Percentiles rank a stretch among this genome's conserved stretches.
Conservation (phyloP, 2,888 invertebrate species). For the Prosapia bicincta region DNA sequence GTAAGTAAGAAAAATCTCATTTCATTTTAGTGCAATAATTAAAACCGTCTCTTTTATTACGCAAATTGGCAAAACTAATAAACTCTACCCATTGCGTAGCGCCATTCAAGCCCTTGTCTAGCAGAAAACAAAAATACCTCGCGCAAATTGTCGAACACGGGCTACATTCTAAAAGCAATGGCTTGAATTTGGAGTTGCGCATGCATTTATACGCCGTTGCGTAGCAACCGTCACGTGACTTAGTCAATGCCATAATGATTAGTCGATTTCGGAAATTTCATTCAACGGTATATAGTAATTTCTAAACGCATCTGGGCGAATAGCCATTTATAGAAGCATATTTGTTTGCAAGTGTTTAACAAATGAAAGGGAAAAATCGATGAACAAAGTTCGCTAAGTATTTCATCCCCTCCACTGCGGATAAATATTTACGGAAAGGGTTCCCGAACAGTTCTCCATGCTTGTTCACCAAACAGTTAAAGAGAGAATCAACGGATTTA, state of each 20-base stretch:
- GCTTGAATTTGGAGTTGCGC: not conserved
- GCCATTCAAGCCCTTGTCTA: not conserved
- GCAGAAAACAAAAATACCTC: not conserved
- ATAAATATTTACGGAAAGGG: slow-evolving; percentile 2
- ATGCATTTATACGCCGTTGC: not conserved
- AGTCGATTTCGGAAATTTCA: not conserved
- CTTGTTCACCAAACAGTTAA: not conserved
- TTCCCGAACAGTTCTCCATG: not conserved
- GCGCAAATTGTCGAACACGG: not conserved
- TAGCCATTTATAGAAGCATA: not conserved
- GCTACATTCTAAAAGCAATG: not conserved
- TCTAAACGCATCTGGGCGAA: not conserved
- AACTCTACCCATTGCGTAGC: no score
- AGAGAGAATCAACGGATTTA: not conserved
- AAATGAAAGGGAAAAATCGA: not conserved
- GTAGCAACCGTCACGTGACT: not conserved
- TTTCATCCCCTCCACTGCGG: not conserved
- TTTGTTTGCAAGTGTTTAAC: not conserved
- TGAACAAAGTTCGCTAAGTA: not conserved
- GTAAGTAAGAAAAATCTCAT: no score
- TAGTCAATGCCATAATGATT: not conserved
- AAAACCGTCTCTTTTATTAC: no score
- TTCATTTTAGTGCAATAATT: no score
- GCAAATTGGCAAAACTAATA: no score
- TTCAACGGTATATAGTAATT: not conserved